These are phyloP conservation scores for Pluvianellus socialis DNA, from an alignment of 2,113 vertebrate genomes.

Conservation along the genomic window DNA sequence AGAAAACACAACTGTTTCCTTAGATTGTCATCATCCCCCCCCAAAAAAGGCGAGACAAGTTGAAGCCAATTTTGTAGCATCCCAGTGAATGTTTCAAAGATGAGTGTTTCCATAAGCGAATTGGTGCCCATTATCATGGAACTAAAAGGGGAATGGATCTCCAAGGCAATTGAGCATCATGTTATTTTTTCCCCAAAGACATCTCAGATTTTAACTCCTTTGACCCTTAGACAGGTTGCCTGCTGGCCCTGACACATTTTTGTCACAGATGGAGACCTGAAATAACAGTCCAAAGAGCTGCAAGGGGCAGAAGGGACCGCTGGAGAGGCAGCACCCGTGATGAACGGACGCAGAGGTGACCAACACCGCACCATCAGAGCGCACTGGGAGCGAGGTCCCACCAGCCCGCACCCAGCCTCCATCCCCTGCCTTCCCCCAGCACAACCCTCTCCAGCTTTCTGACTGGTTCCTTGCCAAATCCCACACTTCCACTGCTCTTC, in stretches of 20 bases:
- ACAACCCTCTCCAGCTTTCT: neutral
- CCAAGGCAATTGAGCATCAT: neutral
- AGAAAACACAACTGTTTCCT: neutral
- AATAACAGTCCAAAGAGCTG: neutral
- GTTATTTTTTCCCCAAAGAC: neutral
- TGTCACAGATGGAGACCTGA: neutral
- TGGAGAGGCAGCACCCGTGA: neutral
- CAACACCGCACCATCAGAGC: no score
- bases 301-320: neutral
- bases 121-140: neutral
- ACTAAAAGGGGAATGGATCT: conserved; percentile 23
- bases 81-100: conserved; percentile 14
- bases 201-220: neutral
- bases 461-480: neutral
- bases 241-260: neutral
- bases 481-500: neutral
- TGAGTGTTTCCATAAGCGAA: conserved; percentile 9
- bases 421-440: neutral
- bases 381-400: neutral
- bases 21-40: neutral
- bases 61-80: neutral
- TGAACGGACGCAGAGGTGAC: neutral
- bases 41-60: neutral
- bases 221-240: neutral
- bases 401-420: neutral